Evolutionary conservation across 1,140 invertebrate species (phyloP).

Genomic region (Oncopodura yosiiana): DNA sequence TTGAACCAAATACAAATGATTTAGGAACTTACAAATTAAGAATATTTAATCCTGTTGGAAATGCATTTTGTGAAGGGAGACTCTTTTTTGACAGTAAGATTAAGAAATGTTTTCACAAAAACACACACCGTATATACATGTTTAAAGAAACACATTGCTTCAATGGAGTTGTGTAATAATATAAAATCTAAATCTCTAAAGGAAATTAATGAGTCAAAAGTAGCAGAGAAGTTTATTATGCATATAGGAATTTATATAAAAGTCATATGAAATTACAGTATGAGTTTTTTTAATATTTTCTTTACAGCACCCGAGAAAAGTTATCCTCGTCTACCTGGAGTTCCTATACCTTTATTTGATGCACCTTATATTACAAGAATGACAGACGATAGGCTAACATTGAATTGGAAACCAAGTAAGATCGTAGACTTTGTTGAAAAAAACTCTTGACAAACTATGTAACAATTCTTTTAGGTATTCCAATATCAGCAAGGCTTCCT

Average conservation of each 20-base stretch:
- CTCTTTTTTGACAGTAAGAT: constrained; percentile 71
- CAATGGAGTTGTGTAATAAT: too few species aligned
- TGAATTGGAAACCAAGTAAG: constrained; percentile 84
- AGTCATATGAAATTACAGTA: too few species aligned
- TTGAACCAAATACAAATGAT: constrained; percentile 46
- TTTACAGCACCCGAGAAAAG: background rate
- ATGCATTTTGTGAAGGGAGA: constrained; percentile 67
- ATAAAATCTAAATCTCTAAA: too few species aligned
- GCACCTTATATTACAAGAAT: constrained; percentile 79
- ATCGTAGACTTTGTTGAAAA: too few species aligned
- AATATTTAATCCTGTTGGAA: constrained; percentile 72
- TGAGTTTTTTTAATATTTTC: too few species aligned
- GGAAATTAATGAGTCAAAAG: too few species aligned
- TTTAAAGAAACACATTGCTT: too few species aligned
- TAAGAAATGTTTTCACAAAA: background rate
- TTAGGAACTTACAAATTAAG: constrained; percentile 70
- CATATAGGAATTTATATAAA: too few species aligned
- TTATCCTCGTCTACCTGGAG: constrained; percentile 45
- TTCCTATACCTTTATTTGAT: constrained; percentile 72
- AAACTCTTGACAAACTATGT: too few species aligned
- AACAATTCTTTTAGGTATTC: constrained; percentile 49
- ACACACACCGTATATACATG: too few species aligned
- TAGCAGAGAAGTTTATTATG: too few species aligned
- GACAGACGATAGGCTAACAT: constrained; percentile 68
- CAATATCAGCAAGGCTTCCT: constrained; percentile 63